Evolutionary conservation across 1,140 invertebrate species (phyloP).

Genomic region (Luehdorfia chinensis): DNA sequence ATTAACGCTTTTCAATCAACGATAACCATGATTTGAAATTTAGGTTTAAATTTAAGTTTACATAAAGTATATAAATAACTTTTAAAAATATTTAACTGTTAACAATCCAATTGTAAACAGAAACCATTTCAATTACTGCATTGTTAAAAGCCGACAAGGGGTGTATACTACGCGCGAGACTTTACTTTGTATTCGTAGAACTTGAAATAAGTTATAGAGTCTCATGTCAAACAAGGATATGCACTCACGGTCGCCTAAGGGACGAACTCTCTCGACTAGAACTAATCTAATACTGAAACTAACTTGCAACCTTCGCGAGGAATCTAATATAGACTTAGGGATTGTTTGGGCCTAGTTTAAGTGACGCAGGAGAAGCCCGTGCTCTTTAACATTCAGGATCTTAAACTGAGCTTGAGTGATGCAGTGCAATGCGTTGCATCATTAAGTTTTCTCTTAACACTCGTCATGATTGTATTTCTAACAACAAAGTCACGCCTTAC

Average conservation of each 20-base stretch:
- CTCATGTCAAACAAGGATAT: slow-evolving; percentile 64
- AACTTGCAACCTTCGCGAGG: slow-evolving; percentile 27
- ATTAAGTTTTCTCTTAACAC: neutral
- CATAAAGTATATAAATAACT: too few species aligned
- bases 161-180: slow-evolving; percentile 26
- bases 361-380: neutral
- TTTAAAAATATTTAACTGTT: too few species aligned
- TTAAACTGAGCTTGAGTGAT: slow-evolving; percentile 10
- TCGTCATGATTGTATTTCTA: slow-evolving; percentile 2
- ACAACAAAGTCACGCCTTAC: too few species aligned
- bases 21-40: neutral
- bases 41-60: neutral
- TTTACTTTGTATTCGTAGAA: slow-evolving; percentile 28
- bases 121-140: neutral
- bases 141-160: slow-evolving; percentile 3
- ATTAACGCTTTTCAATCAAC: neutral
- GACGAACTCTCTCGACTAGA: slow-evolving; percentile 29
- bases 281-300: slow-evolving; percentile 56
- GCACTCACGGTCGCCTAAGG: slow-evolving; percentile 44
- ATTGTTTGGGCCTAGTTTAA: slow-evolving; percentile 25
- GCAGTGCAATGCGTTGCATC: slow-evolving; percentile 8
- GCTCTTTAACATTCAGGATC: neutral
- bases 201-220: slow-evolving; percentile 50
- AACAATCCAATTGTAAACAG: neutral
- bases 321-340: slow-evolving; percentile 46